Base-by-base conservation (phyloP, 2,888 invertebrate genomes). In the Amphimallon solstitiale region DNA sequence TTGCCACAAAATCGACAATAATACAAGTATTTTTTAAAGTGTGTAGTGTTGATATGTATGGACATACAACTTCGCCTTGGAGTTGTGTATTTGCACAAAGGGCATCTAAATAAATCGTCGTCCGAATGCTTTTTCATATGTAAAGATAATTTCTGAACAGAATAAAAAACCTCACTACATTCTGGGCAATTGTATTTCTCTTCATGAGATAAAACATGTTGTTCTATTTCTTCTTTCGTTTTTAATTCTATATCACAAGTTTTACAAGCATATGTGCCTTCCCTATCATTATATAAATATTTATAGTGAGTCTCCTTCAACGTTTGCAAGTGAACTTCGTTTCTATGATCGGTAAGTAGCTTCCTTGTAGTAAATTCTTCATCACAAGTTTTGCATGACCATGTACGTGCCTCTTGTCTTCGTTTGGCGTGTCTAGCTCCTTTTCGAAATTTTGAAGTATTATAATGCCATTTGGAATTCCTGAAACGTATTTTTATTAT, bases 1-100 rank as follows among this genome's bases (percentile, higher is more conserved):
- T 86, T 86, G 63, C 84, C 83, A 74, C 86, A 86, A 5, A 82
- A 82, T 51, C 84, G 82, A 74, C 86, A 86, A 65, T 83, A 82
- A 76, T 85, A 86, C 64, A 83, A 83, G 68, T 83, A 81, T 51
- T 80, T 78, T 23, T 78, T 75, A 14, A 79, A 72, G 65, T 81
- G 81, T 14, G 74, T 76, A n/a, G 74, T 73, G 59, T 81, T 79
- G 3, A 80, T 74, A 68, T 81, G 81, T 1, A 74, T 74, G 19
- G 75, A 69, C 34, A 81, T 73, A 1, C 75, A 71, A 12, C 76
- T 76, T n/a, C 77, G 70, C 65, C 75, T 75, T 2, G 69, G 65
- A 3, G 78, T 78, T 19, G 70, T 72, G 45, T 78, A 79, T 5
- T 72, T 68, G 64, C 81, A 81, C n/a, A 79, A 65, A 1, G 79